Conservation (phyloP, 2,113 vertebrate species). For the Rhinichthys klamathensis region DNA sequence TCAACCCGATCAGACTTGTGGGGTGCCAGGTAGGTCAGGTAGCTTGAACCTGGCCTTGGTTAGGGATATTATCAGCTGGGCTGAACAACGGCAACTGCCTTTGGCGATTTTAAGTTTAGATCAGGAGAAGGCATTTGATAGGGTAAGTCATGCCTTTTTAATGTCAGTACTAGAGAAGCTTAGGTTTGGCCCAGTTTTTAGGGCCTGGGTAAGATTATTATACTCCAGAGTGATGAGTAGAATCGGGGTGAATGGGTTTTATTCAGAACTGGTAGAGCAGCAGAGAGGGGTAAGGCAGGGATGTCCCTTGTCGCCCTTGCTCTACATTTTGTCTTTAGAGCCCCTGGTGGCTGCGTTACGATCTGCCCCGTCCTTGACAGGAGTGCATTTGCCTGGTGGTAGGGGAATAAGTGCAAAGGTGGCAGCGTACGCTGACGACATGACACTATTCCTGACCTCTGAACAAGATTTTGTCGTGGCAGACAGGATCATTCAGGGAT, state of each 20-base stretch:
- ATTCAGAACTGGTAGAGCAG: not conserved
- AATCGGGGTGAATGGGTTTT: not conserved
- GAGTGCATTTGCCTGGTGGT: conserved; percentile 6
- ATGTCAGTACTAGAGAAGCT: not conserved
- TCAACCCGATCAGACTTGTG: conserved; percentile 26
- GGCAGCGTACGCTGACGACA: not conserved
- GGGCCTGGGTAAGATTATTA: not conserved
- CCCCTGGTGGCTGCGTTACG: too few relatives aligned
- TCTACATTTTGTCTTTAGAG: conserved; percentile 7
- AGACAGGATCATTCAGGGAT: not conserved
- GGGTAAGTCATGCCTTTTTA: conserved; percentile 9
- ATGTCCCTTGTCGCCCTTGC: conserved; percentile 10
- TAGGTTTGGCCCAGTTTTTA: not conserved
- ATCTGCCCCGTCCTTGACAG: not conserved
- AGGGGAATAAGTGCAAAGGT: not conserved
- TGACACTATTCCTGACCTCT: not conserved
- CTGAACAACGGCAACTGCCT: not conserved
- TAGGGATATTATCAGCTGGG: conserved; percentile 25
- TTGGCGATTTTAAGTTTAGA: conserved; percentile 31
- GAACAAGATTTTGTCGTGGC: not conserved
- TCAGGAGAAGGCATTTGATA: conserved; percentile 40
- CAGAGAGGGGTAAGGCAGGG: conserved; percentile 15
- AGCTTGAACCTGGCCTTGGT: conserved; percentile 12
- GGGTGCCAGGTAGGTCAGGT: not conserved
- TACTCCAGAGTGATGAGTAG: not conserved